A percentile compares a stretch with the other conserved stretches of the same genome.
Evolutionary conservation across 2,113 vertebrate species (phyloP).

Genomic region (Ammodramus savannarum): DNA sequence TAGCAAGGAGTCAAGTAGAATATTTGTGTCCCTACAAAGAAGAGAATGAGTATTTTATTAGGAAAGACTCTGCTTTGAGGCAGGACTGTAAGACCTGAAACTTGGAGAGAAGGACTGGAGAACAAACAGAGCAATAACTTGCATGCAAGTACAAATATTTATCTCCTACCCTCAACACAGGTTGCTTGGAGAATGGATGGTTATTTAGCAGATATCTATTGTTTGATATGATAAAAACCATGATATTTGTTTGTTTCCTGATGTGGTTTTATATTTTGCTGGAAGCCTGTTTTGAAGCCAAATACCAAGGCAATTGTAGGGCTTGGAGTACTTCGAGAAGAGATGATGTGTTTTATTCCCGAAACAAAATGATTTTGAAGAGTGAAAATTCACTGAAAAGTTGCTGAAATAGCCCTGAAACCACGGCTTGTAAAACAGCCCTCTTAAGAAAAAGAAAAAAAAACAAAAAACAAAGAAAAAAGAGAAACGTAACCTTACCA

Average conservation of each 20-base stretch:
- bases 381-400: neutral
- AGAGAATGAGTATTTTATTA: neutral
- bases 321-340: neutral
- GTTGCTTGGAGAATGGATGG: neutral
- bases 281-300: neutral
- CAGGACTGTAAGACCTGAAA: neutral
- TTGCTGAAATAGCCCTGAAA: neutral
- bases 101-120: neutral
- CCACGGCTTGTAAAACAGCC: rapidly evolving
- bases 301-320: neutral
- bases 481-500: rapidly evolving
- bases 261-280: neutral
- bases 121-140: neutral
- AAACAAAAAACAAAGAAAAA: rapidly evolving
- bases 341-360: neutral
- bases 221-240: neutral
- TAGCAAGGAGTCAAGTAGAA: neutral
- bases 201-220: neutral
- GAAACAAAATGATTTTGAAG: neutral
- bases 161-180: neutral
- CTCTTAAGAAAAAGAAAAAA: neutral
- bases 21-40: neutral
- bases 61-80: neutral
- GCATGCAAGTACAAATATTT: neutral
- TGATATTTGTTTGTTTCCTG: neutral